Percentiles rank a stretch among this genome's conserved stretches.
These are phyloP conservation scores for Zaprionus davidi DNA, from an alignment of 1,140 invertebrate species.

Conservation along the genomic window DNA sequence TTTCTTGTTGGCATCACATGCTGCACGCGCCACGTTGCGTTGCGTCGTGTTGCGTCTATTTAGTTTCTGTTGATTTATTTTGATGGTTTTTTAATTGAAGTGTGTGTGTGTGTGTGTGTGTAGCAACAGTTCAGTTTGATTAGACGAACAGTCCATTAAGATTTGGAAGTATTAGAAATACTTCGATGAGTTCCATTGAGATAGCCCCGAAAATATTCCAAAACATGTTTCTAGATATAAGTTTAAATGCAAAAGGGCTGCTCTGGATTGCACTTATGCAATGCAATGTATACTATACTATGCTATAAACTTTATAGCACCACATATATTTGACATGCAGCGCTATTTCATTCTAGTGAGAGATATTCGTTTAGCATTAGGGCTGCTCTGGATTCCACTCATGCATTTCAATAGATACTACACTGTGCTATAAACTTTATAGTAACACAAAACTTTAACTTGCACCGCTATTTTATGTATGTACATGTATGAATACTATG, in stretches of 20 bases:
- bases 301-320: neutral
- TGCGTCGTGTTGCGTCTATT: constrained; percentile 3
- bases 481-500: too few species aligned
- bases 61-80: constrained; percentile 45
- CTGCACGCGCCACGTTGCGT: neutral
- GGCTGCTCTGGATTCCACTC: too few species aligned
- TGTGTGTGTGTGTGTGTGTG: neutral
- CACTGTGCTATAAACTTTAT: neutral
- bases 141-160: neutral
- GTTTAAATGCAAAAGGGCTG: neutral
- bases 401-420: too few species aligned
- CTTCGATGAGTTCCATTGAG: neutral
- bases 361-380: too few species aligned
- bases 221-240: neutral
- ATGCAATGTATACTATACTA: neutral
- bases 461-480: too few species aligned
- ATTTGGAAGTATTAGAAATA: neutral
- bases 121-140: constrained; percentile 27
- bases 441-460: neutral
- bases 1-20: constrained; percentile 31
- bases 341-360: too few species aligned
- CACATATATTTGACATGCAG: neutral
- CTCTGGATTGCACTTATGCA: neutral
- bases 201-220: neutral
- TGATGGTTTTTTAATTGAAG: constrained; percentile 36